Conservation (phyloP, 30 jellyfish, hydroid and myxozoan genomes). For the Catostylus mosaicus region DNA sequence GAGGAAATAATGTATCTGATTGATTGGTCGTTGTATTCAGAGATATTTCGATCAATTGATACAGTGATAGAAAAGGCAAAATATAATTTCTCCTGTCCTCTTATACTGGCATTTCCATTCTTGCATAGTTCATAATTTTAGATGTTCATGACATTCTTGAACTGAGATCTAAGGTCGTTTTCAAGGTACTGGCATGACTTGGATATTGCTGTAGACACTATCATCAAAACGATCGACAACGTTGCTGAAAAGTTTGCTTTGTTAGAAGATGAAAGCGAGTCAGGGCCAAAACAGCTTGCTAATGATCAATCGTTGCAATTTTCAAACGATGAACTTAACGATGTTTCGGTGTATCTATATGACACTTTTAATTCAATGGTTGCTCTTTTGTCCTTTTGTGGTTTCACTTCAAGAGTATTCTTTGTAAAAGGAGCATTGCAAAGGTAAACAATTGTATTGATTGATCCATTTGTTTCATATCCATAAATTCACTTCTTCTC, state of each 20-base stretch:
- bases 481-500: neutral
- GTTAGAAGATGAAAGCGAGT: conserved; percentile 4
- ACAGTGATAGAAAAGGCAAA: too few relatives aligned
- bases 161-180: too few relatives aligned
- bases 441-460: neutral
- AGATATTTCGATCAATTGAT: too few relatives aligned
- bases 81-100: too few relatives aligned
- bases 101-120: too few relatives aligned
- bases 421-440: neutral
- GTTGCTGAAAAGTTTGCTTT: conserved; percentile 49
- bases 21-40: too few relatives aligned
- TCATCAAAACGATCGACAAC: conserved; percentile 45
- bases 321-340: conserved; percentile 42
- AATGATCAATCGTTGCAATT: conserved; percentile 2
- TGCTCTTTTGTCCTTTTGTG: conserved; percentile 40
- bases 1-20: too few relatives aligned
- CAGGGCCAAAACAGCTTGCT: conserved; percentile 22
- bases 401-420: conserved; percentile 8
- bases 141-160: too few relatives aligned
- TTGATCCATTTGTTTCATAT: neutral
- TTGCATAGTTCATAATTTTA: neutral
- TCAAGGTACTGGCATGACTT: conserved; percentile 78
- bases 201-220: conserved; percentile 56
- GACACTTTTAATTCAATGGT: conserved; percentile 54
- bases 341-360: conserved; percentile 45